Percentiles rank a stretch among this genome's conserved stretches.
Conservation (phyloP, 1,140 invertebrate species). For the Gonatopus flavifemur region DNA sequence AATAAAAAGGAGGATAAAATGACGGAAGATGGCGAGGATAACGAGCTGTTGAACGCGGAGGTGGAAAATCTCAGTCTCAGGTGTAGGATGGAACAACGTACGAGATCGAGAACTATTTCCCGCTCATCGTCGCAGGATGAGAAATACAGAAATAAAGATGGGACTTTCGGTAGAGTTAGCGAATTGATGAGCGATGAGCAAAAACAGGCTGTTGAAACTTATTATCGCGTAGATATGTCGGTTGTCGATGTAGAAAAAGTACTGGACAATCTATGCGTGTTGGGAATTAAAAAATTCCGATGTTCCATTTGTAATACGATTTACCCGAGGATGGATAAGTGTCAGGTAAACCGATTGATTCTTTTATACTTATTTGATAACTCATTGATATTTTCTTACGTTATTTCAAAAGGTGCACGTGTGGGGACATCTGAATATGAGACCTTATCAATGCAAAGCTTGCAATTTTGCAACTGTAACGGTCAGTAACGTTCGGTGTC, state of each 20-base stretch:
- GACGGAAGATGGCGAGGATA: no score
- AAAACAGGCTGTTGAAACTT: conserved; percentile 33
- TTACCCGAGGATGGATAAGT: conserved; percentile 40
- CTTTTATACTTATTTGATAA: neutral
- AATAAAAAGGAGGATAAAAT: no score
- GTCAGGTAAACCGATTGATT: conserved; percentile 20
- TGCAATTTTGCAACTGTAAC: conserved; percentile 56
- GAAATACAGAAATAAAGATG: neutral
- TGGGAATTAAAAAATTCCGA: conserved; percentile 27
- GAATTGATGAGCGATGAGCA: conserved; percentile 41
- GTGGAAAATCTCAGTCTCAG: no score
- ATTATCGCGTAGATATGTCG: conserved; percentile 33
- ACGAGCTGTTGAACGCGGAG: no score
- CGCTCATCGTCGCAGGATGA: no score
- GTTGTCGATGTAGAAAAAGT: conserved; percentile 28
- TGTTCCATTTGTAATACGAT: conserved; percentile 34
- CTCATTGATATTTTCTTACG: neutral
- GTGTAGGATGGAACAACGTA: no score
- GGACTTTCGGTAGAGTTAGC: conserved; percentile 29
- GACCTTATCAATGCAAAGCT: conserved; percentile 46
- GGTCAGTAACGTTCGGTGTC: conserved; percentile 37
- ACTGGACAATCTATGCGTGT: conserved; percentile 20
- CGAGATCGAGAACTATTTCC: no score
- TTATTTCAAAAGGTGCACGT: conserved; percentile 33
- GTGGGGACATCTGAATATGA: conserved; percentile 45